Conservation (phyloP, 2,113 vertebrate species). For the Psilopogon haemacephalus region DNA sequence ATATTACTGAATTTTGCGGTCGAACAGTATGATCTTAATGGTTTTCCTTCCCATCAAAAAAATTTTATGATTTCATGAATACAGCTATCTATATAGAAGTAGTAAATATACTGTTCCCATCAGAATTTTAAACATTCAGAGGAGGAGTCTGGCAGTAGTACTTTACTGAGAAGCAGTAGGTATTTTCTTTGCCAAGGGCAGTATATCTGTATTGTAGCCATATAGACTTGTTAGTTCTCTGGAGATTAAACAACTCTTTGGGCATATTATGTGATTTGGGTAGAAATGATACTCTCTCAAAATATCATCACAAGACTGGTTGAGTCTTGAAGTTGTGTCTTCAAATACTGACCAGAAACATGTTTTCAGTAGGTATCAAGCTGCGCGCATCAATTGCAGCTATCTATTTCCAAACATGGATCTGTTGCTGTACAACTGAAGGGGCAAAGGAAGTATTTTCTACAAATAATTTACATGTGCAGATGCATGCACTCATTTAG, state of each 20-base stretch:
- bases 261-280: neutral
- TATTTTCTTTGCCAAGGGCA: neutral
- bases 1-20: neutral
- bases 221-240: neutral
- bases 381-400: neutral
- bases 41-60: too few species aligned
- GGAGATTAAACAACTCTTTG: neutral
- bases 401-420: neutral
- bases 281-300: neutral
- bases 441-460: neutral
- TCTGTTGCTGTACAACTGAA: neutral
- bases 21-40: too few species aligned
- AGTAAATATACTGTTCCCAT: neutral
- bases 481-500: neutral
- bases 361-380: neutral
- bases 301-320: neutral
- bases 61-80: neutral
- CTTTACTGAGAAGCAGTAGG: neutral
- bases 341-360: neutral
- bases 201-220: neutral
- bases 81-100: neutral
- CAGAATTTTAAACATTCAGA: neutral
- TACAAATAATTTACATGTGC: neutral
- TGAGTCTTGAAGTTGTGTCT: neutral
- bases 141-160: neutral